phyloP scores from a whole-genome alignment of 2,113 vertebrate species.

The Myiozetetes cayanensis region DNA sequence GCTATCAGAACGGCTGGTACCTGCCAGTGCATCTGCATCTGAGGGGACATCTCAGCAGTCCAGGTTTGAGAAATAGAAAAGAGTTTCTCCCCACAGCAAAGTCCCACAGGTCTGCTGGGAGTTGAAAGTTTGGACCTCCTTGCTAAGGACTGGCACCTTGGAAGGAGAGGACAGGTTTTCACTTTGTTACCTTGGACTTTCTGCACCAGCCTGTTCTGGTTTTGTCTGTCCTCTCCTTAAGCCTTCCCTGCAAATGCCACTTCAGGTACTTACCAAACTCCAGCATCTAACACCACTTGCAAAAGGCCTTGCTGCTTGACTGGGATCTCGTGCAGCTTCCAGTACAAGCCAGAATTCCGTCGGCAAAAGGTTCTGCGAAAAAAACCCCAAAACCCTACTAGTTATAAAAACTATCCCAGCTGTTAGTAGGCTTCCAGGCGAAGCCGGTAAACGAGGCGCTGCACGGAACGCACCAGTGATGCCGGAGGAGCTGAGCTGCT shows the following conservation, averaged over 20 bases:
- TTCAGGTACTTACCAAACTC: not conserved
- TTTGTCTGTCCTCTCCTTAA: not conserved
- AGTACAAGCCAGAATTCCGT: not conserved
- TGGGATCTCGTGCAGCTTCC: not conserved
- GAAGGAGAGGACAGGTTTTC: not conserved
- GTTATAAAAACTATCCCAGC: not conserved
- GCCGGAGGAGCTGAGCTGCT: fast-evolving
- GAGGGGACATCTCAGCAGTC: fast-evolving
- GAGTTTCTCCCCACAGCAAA: not conserved
- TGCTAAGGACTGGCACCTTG: fast-evolving
- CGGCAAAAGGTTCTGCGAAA: not conserved
- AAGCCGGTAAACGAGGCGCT: not conserved
- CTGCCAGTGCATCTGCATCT: too few species aligned
- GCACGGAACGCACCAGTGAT: fast-evolving
- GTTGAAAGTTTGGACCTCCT: not conserved
- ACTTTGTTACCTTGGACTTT: not conserved
- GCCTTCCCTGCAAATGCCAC: fast-evolving
- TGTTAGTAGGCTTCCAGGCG: not conserved
- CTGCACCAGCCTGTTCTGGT: not conserved
- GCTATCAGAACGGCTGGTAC: not conserved
- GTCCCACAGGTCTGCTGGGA: not conserved
- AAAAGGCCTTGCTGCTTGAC: not conserved
- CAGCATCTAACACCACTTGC: fast-evolving
- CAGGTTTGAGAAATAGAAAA: not conserved
- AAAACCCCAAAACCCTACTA: not conserved